These are phyloP conservation scores for Drosophila putrida DNA, from an alignment of 2,888 invertebrate genomes.

Conservation along the genomic window DNA sequence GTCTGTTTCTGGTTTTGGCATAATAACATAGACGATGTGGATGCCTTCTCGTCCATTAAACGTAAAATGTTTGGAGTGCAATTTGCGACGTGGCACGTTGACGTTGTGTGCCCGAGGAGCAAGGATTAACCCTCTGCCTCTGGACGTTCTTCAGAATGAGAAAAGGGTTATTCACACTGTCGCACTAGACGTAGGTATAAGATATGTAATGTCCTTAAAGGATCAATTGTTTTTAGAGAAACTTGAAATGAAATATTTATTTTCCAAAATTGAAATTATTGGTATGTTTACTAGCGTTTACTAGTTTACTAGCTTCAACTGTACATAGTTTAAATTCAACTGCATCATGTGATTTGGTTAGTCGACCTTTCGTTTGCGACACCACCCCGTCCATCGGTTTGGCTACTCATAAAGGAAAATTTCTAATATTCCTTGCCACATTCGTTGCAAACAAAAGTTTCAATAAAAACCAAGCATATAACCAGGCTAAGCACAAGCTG, in stretches of 20 bases:
- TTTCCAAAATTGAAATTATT: no score
- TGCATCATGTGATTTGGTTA: conserved; percentile 29
- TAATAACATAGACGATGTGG: conserved; percentile 53
- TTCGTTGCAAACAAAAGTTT: conserved; percentile 77
- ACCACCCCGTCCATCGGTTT: neutral
- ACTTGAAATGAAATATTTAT: neutral
- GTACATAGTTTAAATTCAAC: conserved; percentile 19
- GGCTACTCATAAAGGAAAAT: conserved; percentile 40
- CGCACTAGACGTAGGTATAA: neutral
- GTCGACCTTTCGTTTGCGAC: neutral
- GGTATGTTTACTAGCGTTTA: no score
- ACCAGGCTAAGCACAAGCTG: conserved; percentile 48
- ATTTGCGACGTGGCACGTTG: conserved; percentile 53
- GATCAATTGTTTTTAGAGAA: neutral
- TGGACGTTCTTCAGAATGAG: neutral
- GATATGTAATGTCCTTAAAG: neutral
- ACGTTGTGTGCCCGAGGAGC: conserved; percentile 22
- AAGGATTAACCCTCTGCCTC: conserved; percentile 7
- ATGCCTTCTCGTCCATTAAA: conserved; percentile 65
- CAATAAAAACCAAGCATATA: conserved; percentile 74
- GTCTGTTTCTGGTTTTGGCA: conserved; percentile 42
- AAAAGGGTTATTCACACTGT: conserved; percentile 6
- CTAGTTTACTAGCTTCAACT: no score
- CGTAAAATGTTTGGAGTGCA: conserved; percentile 66
- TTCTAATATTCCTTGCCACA: conserved; percentile 76